Evolutionary conservation across 2,113 vertebrate species (phyloP), one percentile per base, ranked within the genome.

Genomic region (Origma solitaria): DNA sequence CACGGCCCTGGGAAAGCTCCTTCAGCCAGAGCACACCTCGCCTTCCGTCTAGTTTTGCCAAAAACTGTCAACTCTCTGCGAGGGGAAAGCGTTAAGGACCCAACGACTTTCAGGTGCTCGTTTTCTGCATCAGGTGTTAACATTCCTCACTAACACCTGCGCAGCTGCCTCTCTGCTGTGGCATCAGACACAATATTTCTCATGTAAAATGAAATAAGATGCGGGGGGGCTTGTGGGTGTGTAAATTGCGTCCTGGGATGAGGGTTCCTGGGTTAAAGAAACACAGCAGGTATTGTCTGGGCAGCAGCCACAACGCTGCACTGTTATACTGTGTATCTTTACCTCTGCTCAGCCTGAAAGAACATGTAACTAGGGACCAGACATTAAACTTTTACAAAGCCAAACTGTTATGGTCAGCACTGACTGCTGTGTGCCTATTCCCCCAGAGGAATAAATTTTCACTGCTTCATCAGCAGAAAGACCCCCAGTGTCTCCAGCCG

Each of bases 41-140:
- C 17, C 1, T 53, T 31, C 42, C 16, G 28, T 10, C 50, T 11
- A 0, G 0, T 61, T 69, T 33, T 38, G 15, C 22, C 6, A 61
- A 13, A n/a, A 81, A 37, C 40, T 1, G 1, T 11, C 24, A 15
- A 9, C 30, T 12, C 6, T 22, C 35, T 19, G 6, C 11, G 37
- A 80, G 3, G 51, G 1, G 3, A 18, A 49, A 15, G 21, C 3
- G 31, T 14, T 45, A 31, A 45, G 33, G 27, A 87, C 42, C 31
- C 13, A 70, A 50, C 4, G 0, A 2, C 33, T 35, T 77, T 6
- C 77, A 64, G 65, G 23, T 73, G 60, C 23, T 21, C 11, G 15
- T 49, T 38, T 13, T 53, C 27, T 21, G 3, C 1, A 11, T 21
- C 69, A 37, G 27, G 31, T 60, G 37, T 54, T 23, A 58, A 37